Base-by-base conservation (phyloP, 2,113 vertebrate genomes). In the Colinus virginianus region DNA sequence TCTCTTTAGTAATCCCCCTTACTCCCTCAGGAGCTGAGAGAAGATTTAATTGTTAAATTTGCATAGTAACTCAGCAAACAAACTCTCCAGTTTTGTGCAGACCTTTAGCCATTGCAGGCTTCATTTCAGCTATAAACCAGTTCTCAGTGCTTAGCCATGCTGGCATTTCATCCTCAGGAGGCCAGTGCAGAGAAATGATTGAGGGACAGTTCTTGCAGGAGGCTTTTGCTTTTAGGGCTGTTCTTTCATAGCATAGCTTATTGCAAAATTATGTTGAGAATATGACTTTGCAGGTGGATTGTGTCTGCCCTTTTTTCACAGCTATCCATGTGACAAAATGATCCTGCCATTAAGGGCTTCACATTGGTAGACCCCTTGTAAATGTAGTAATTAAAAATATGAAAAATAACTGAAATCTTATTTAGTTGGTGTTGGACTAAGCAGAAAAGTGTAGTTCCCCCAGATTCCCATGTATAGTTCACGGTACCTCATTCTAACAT, bases 41-140 rank as follows among this genome's bases (percentile, higher is more conserved):
- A 97, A 97, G 92, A 97, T 97, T 98, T 98, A 98, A 98, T 98
- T 98, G 97, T 97, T 96, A 97, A 96, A 98, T 98, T 98, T 98
- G 96, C 97, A 97, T 98, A 97, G 97, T 95, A 98, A 97, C 94
- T 97, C 96, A 97, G 97, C 96, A 98, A 98, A 98, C 97, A 98
- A 97, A 97, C 97, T 97, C 88, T 93, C 71, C 82, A 53, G 17
- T 96, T 92, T 96, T 16, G 12, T 92, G 58, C 32, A 97, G 96
- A 97, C 79, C 76, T 97, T 97, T 90, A 96, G 78, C 87, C 61
- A 84, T 78, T 94, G 64, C 69, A 96, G 90, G 72, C 63, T 97
- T 83, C 62, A 82, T 96, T 97, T 97, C 88, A 61, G 90, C 84
- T 93, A 96, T 96, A 97, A 97, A 97, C 97, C 90, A 94, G 84